Evolutionary conservation across 1,140 invertebrate genomes (phyloP).

Genomic region (Zaprionus vittiger): DNA sequence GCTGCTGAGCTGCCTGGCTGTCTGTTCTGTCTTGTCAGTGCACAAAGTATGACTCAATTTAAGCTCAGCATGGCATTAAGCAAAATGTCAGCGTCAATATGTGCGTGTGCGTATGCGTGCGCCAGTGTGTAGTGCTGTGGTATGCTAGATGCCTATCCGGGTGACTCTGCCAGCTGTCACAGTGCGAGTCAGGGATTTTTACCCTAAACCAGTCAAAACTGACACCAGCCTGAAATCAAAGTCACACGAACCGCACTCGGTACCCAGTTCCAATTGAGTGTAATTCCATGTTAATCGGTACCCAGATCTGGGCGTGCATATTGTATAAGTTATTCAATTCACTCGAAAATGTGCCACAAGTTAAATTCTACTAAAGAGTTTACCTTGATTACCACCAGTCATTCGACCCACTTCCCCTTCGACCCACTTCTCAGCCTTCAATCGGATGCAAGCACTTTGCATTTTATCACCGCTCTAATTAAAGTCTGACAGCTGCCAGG

Average conservation of each 20-base stretch:
- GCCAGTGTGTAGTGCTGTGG: neutral
- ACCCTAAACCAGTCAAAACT: constrained; percentile 27
- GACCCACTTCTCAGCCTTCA: neutral
- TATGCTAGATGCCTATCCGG: constrained; percentile 20
- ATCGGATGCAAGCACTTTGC: constrained; percentile 48
- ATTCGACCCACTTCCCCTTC: neutral
- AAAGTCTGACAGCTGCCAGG: constrained; percentile 50
- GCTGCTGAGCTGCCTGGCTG: constrained; percentile 7
- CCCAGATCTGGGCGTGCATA: constrained; percentile 10
- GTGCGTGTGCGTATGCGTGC: neutral
- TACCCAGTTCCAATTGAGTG: constrained; percentile 23
- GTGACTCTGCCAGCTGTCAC: constrained; percentile 35
- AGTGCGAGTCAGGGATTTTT: constrained; percentile 34
- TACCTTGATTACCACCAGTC: neutral
- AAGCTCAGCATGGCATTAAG: constrained; percentile 41
- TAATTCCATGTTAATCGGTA: constrained; percentile 39
- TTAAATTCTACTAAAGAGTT: constrained; percentile 17
- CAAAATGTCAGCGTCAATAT: constrained; percentile 49
- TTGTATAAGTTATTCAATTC: constrained; percentile 20
- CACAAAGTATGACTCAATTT: constrained; percentile 51
- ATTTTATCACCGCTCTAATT: constrained; percentile 78
- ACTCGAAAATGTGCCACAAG: constrained; percentile 21
- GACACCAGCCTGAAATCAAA: neutral
- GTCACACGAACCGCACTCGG: constrained; percentile 8
- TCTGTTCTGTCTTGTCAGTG: constrained; percentile 32